A percentile compares a stretch with the other conserved stretches of the same genome.
phyloP scores from a whole-genome alignment of 1,140 invertebrate species.

The Eupristina koningsbergeri region DNA sequence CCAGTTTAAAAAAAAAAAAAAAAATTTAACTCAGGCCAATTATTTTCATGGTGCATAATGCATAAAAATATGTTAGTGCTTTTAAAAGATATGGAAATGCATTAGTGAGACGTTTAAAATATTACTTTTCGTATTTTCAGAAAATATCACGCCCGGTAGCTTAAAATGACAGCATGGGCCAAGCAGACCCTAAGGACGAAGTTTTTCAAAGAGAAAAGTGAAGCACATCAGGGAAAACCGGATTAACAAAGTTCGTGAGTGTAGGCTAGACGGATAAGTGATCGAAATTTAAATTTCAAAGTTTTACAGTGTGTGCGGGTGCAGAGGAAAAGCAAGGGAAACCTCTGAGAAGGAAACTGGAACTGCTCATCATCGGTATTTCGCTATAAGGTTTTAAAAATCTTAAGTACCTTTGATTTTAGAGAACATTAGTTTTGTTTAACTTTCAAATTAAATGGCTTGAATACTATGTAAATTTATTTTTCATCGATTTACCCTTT shows the following conservation, averaged over 20 bases:
- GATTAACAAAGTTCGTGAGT: conserved; percentile 26
- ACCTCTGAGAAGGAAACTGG: neutral
- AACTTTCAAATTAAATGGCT: conserved; percentile 35
- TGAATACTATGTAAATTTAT: conserved; percentile 11
- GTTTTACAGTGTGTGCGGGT: conserved; percentile 10
- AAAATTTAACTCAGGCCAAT: neutral
- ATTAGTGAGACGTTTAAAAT: neutral
- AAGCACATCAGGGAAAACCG: conserved; percentile 5
- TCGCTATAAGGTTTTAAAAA: conserved; percentile 5
- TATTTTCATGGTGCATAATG: neutral
- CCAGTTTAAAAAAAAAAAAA: neutral
- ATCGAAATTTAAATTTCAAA: conserved; percentile 50
- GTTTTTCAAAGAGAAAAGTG: conserved; percentile 47
- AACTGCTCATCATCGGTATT: neutral
- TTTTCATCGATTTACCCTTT: neutral
- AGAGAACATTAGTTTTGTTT: conserved; percentile 27
- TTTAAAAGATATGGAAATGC: neutral
- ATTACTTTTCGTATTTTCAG: conserved; percentile 20
- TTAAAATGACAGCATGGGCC: neutral
- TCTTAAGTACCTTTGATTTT: conserved; percentile 29
- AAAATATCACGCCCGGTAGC: neutral
- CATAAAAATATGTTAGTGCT: too few relatives aligned
- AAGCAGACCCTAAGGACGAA: conserved; percentile 7
- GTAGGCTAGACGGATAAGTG: conserved; percentile 34
- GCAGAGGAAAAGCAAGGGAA: neutral